Evolutionary conservation across 2,113 vertebrate species (phyloP), one percentile per base, ranked within the genome.

Genomic region (Notothenia coriiceps): DNA sequence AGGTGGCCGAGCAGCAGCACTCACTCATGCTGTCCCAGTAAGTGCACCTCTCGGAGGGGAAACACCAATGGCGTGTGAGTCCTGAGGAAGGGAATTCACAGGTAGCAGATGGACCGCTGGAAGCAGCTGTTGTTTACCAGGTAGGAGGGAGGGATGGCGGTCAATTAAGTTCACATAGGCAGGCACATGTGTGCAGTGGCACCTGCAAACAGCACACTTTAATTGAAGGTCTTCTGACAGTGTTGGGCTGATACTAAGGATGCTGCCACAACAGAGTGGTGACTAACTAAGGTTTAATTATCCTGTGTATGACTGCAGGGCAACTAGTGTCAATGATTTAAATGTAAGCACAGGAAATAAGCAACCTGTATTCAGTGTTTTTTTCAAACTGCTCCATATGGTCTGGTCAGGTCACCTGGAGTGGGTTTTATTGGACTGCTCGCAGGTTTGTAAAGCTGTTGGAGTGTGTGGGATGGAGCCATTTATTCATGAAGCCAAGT

Each of bases 71-170:
- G 47, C 20, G 64, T 60, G 55, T 25, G 74, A 77, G 56, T 73
- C 50, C 61, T 47, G 46, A 47, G 50, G 52, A 81, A 25, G 81
- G 74, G 78, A 79, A 74, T 84, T 69, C 57, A 72, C 63, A 84
- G 84, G 80, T 73, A 75, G 65, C 85, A 86, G 82, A 63, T 69
- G 79, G 82, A 76, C 70, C 6, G 22, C 55, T 79, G 66, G 46
- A 85, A 84, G 43, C 91, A 92, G 89, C 84, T 92, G 91, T 60
- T 87, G 87, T 89, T 91, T 88, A 84, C 70, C 12, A 63, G 80
- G 47, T 43, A 29, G 12, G 65, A 70, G 44, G 74, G 69, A 67
- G 66, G 22, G 29, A 9, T n/a, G 83, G 70, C 77, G 61, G 83
- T 80, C 63, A 63, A 20, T 69, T 7, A 29, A 61, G 77, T 73